phyloP scores from a whole-genome alignment of 2,888 invertebrate genomes.

The Aphodius sticticus region DNA sequence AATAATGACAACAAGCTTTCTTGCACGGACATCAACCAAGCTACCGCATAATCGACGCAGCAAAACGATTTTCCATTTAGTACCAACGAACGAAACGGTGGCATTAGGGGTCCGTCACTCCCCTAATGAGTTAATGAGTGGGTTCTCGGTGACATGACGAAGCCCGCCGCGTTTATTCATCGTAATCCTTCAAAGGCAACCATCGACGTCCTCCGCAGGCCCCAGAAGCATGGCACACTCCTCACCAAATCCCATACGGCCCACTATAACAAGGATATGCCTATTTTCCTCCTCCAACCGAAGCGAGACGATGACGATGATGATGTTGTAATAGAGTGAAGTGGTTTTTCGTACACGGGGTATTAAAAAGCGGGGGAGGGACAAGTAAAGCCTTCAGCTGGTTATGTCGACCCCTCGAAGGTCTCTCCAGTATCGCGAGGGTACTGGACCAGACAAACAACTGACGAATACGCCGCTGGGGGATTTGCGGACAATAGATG shows the following conservation, averaged over 20 bases:
- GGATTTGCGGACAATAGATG: conserved; percentile 53
- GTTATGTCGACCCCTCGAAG: not conserved
- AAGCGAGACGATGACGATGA: not conserved
- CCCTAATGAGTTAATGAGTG: conserved; percentile 20
- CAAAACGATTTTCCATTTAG: not conserved
- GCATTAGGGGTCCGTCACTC: not conserved
- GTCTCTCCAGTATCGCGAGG: not conserved
- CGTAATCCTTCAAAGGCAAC: conserved; percentile 20
- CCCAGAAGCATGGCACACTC: not conserved
- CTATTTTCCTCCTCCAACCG: not conserved
- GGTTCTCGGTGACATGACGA: conserved; percentile 12
- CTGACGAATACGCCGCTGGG: conserved; percentile 22
- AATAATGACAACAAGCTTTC: too few species aligned
- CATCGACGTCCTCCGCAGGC: not conserved
- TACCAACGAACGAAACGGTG: not conserved
- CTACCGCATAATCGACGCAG: not conserved
- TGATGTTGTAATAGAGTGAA: conserved; percentile 25
- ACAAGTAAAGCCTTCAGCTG: not conserved
- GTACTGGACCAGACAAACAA: conserved; percentile 15
- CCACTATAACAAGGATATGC: not conserved
- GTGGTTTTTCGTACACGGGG: conserved; percentile 18
- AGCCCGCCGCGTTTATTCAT: conserved; percentile 11
- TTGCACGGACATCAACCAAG: too few species aligned
- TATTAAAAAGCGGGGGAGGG: conserved; percentile 22
- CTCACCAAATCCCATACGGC: not conserved